Base-by-base conservation (phyloP, 2,797 vertebrate species). In the Pelobates cultripes region DNA sequence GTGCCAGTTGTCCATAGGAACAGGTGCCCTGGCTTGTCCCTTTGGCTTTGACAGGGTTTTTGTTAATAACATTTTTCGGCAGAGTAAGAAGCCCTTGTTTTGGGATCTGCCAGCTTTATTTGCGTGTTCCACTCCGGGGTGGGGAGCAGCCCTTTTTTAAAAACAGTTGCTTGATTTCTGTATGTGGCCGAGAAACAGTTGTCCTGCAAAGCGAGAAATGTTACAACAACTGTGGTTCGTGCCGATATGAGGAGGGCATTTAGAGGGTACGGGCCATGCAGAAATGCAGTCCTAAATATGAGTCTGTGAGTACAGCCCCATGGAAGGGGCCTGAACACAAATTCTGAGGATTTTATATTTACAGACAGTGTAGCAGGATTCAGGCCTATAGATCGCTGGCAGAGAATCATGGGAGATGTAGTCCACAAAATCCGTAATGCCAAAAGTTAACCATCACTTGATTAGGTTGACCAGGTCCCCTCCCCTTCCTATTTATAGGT, bases 1-100 rank as follows among this genome's bases (percentile, higher is more conserved):
- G 88, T 71, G 86, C 91, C 96, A 97, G 96, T 97, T 98, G 97
- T 94, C 95, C 90, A 88, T 88, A 88, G 63, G 68, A 95, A 97
- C 98, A 99, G 97, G 96, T 99, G 97, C 91, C 90, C 89, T 91
- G 93, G 91, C 89, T 87, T 76, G 75, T 84, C 76, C 71, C 75
- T 84, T 84, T 79, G 80, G 67, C 77, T 84, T 89, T 88, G 85
- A 85, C 87, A 80, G 86, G 86, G 91, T 92, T 92, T 92, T 90
- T 92, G 87, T 88, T 86, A 85, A 88, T 89, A 93, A 92, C 93
- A 90, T 95, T 94, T 94, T 92, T 95, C 95, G 94, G 94, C 93
- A 91, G 93, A 95, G 92, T 95, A 89, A 94, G 88, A 85, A 88
- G 92, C 86, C 77, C 71, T 91, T 90, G 81, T 90, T 88, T 91